Conservation (phyloP, 2,888 invertebrate genomes). For the Dicycla oo region DNA sequence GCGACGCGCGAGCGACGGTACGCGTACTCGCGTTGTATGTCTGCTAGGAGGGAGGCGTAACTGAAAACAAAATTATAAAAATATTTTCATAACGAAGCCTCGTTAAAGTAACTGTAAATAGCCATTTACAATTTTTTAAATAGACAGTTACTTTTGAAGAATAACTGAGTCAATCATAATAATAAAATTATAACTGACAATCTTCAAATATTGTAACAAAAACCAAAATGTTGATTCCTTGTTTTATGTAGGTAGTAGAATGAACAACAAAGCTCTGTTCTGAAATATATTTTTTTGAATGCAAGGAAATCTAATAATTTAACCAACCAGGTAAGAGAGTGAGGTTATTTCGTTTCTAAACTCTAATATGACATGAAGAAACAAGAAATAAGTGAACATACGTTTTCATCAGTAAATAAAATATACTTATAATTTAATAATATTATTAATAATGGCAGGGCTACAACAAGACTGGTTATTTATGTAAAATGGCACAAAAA, state of each 20-base stretch:
- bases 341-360: neutral
- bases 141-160: neutral
- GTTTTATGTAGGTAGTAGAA: neutral
- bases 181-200: neutral
- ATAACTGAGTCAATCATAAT: neutral
- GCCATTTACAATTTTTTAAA: no score
- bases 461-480: no score
- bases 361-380: neutral
- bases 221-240: neutral
- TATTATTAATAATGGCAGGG: no score
- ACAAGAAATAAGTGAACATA: neutral
- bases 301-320: no score
- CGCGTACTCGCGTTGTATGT: constrained; percentile 92
- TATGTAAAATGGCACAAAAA: no score
- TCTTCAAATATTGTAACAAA: neutral
- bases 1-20: constrained; percentile 90
- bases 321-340: no score
- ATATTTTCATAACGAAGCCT: neutral
- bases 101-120: no score
- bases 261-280: neutral
- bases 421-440: no score
- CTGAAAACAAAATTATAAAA: neutral
- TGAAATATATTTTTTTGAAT: no score
- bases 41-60: constrained; percentile 92
- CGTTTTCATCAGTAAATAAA: no score